Evolutionary conservation across 2,113 vertebrate species (phyloP).

Genomic region (Crotalus viridis): DNA sequence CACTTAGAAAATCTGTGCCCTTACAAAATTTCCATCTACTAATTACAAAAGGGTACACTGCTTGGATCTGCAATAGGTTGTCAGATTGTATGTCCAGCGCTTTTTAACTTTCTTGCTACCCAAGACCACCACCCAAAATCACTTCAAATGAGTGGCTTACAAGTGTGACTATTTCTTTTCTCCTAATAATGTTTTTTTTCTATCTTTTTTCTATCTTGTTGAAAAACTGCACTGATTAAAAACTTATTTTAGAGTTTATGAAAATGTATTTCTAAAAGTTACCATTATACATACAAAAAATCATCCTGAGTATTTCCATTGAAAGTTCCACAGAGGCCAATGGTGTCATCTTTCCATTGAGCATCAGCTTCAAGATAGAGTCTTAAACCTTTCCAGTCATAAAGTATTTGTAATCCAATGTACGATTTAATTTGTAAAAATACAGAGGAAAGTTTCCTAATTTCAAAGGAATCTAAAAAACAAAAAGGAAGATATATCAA

Average conservation of each 20-base stretch:
- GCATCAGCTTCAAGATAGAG: slow-evolving; percentile 86
- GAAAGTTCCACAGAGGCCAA: slow-evolving; percentile 95
- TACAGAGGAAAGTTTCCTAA: slow-evolving; percentile 87
- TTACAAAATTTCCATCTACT: neutral
- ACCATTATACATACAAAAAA: slow-evolving; percentile 81
- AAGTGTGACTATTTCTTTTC: neutral
- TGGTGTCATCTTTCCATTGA: slow-evolving; percentile 86
- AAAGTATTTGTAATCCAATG: slow-evolving; percentile 85
- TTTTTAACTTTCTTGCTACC: neutral
- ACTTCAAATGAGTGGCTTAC: neutral
- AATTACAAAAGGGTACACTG: neutral
- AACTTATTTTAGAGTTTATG: slow-evolving; percentile 13
- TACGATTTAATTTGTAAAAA: slow-evolving; percentile 86
- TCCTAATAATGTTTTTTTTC: neutral
- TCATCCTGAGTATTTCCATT: slow-evolving; percentile 96
- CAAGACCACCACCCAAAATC: neutral
- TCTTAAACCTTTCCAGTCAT: slow-evolving; percentile 85
- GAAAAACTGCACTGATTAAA: neutral
- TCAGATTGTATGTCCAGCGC: neutral
- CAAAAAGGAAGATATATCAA: slow-evolving; percentile 20
- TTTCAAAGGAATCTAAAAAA: slow-evolving; percentile 82
- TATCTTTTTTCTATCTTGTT: neutral
- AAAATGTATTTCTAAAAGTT: neutral
- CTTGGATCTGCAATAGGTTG: neutral
- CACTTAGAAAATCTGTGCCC: neutral